A percentile compares a stretch with the other conserved stretches of the same genome.
Conservation (phyloP, 1,140 invertebrate species). For the Eupeodes corollae region DNA sequence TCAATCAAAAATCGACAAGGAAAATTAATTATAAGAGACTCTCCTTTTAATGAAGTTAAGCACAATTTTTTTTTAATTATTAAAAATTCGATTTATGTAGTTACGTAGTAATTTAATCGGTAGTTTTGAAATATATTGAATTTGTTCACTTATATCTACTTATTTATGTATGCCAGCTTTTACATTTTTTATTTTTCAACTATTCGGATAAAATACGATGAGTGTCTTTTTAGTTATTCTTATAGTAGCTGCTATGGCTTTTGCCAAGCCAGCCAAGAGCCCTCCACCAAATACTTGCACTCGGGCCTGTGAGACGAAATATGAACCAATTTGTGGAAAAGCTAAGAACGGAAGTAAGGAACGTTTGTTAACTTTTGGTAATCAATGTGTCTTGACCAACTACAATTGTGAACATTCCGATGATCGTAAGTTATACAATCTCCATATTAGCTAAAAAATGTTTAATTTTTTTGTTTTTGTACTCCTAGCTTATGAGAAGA, state of each 20-base stretch:
- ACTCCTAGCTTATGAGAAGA: constrained; percentile 23
- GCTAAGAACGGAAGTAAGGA: constrained; percentile 31
- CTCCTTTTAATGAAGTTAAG: too few species aligned
- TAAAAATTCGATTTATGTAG: too few species aligned
- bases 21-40: too few species aligned
- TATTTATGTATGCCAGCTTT: too few species aligned
- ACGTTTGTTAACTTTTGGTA: constrained; percentile 27
- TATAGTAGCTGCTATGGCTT: constrained; percentile 16
- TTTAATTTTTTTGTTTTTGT: neutral
- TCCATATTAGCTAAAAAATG: neutral
- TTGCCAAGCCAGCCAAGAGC: constrained; percentile 26
- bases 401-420: constrained; percentile 32
- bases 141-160: too few species aligned
- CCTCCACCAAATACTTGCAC: constrained; percentile 11
- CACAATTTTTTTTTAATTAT: too few species aligned
- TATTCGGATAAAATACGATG: too few species aligned
- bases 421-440: constrained; percentile 19
- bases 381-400: constrained; percentile 26
- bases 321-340: constrained; percentile 26
- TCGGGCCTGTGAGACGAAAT: constrained; percentile 15
- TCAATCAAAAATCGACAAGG: too few species aligned
- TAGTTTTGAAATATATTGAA: too few species aligned
- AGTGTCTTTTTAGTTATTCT: constrained; percentile 4
- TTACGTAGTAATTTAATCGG: too few species aligned
- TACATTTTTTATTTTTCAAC: too few species aligned